Conservation (phyloP, 2,797 vertebrate genomes). For the Iguana delicatissima region DNA sequence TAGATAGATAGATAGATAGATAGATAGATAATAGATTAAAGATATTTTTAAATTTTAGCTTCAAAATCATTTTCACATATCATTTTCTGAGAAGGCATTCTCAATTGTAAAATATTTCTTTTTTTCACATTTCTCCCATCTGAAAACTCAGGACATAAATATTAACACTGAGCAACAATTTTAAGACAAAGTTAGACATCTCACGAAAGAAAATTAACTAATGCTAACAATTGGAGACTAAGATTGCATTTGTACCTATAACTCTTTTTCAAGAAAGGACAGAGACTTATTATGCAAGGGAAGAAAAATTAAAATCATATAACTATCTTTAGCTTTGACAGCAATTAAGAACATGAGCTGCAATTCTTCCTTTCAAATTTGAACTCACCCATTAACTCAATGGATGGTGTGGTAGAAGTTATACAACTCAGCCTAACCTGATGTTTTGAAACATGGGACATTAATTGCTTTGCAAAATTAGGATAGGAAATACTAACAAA, state of each 20-base stretch:
- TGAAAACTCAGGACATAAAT: background rate
- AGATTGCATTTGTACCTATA: background rate
- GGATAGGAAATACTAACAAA: background rate
- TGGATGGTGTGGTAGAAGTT: too few relatives aligned
- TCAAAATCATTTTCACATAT: too few relatives aligned
- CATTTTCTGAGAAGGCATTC: too few relatives aligned
- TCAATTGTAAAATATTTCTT: background rate
- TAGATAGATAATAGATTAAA: background rate
- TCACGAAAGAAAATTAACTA: constrained; percentile 19
- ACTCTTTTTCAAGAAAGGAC: background rate
- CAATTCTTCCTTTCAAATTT: background rate
- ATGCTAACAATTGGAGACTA: background rate
- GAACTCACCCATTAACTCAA: background rate
- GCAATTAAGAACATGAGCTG: background rate
- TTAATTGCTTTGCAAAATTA: background rate
- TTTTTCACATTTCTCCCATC: background rate
- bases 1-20: too few relatives aligned
- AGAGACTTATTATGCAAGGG: background rate
- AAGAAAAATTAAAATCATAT: background rate
- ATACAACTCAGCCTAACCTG: background rate
- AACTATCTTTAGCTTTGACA: background rate
- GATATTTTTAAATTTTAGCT: too few relatives aligned
- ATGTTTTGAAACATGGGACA: background rate
- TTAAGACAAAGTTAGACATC: background rate
- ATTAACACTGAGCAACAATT: background rate